Evolutionary conservation across 2,113 vertebrate genomes (phyloP), one percentile per base, ranked within the genome.

Genomic region (pig (Sus scrofa)): DNA sequence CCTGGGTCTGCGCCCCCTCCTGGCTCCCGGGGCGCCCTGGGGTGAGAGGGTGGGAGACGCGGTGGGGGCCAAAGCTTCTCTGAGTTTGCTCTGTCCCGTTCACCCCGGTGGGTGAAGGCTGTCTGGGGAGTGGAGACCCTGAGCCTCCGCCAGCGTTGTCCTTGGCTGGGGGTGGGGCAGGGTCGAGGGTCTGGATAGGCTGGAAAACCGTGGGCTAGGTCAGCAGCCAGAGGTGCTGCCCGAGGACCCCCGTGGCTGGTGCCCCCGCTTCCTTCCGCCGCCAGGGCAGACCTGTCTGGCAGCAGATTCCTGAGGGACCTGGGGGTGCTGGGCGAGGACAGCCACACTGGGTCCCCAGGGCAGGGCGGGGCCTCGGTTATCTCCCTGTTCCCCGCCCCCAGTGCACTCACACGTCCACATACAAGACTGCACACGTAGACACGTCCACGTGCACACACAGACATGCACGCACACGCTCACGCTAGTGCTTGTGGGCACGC

Each of bases 331-430:
- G 78, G 74, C 6, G 11, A 10, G 56, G 39, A 0, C 1, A 19
- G 91, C 34, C 58, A 44, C 20, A 19, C 3, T 0, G 0, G 56
- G 62, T 60, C 67, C 58, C 52, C 22, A 19, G 56, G 81, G 32
- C 37, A 62, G 71, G 71, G 60, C 5, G 26, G 39, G 58, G 68
- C 10, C 37, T 14, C 0, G 18, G 63, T 54, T 26, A 2, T 18
- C 24, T 24, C 11, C 12, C 70, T 19, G n/a, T 13, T 50, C 68
- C 7, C 20, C 16, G 0, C 4, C 16, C 15, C 24, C n/a, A 30
- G 19, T 3, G 12, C 39, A 2, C 27, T 16, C 0, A 6, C 32
- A 30, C 4, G 14, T 24, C 11, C 7, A 0, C 0, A 22, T 16
- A 37, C 1, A 8, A 6, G 27, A 2, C 18, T 26, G 12, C 63